These are phyloP conservation scores for Isaurus tuberculatus DNA, from an alignment of 92 coral and sea anemone genomes.

Conservation along the genomic window DNA sequence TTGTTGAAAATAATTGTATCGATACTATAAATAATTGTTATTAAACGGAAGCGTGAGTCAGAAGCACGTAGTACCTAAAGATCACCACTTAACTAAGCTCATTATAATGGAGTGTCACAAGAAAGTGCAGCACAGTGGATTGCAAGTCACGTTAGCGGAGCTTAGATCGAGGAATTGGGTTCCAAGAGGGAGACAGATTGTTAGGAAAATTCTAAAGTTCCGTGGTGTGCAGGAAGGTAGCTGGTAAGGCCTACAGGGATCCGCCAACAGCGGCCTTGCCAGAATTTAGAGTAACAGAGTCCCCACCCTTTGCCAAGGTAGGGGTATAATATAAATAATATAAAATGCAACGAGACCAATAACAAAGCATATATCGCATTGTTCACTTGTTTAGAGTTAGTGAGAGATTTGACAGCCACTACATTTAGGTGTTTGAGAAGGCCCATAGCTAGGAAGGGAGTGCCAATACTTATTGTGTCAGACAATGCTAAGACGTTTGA, in stretches of 20 bases:
- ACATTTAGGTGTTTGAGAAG: slow-evolving; percentile 32
- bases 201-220: slow-evolving; percentile 15
- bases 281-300: slow-evolving; percentile 10
- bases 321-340: background rate
- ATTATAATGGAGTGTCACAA: slow-evolving; percentile 32
- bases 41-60: too few relatives aligned
- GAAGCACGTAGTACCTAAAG: too few relatives aligned
- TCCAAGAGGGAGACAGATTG: slow-evolving; percentile 34
- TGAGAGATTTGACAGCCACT: slow-evolving; percentile 22
- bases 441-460: slow-evolving; percentile 38
- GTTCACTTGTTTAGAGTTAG: slow-evolving; percentile 50
- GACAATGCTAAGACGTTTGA: slow-evolving; percentile 48
- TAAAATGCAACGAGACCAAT: background rate
- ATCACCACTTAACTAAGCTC: slow-evolving; percentile 27
- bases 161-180: slow-evolving; percentile 48
- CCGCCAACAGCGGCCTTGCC: slow-evolving; percentile 29
- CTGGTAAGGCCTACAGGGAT: slow-evolving; percentile 7
- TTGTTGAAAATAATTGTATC: too few relatives aligned
- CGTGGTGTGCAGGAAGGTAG: slow-evolving; percentile 30
- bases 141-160: slow-evolving; percentile 52
- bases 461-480: slow-evolving; percentile 29
- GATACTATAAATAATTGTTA: too few relatives aligned
- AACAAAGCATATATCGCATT: slow-evolving; percentile 12
- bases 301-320: slow-evolving; percentile 12
- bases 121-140: slow-evolving; percentile 44